Evolutionary conservation across 2,113 vertebrate genomes (phyloP).

Genomic region (Gobio gobio): DNA sequence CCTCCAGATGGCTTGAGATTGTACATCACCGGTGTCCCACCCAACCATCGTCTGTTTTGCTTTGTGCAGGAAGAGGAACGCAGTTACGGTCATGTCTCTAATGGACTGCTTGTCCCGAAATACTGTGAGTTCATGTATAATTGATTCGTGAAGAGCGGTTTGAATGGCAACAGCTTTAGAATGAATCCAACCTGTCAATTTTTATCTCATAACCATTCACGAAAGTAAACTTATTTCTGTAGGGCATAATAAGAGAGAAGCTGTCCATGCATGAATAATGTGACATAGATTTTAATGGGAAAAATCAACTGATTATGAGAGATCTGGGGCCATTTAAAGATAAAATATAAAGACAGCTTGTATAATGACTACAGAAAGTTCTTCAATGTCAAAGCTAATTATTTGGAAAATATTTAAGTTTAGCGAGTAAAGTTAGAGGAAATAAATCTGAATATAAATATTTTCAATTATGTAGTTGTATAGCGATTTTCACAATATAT

Average conservation of each 20-base stretch:
- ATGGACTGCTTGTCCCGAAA: constrained; percentile 42
- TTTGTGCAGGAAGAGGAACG: constrained; percentile 24
- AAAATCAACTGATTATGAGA: neutral
- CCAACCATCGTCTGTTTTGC: constrained; percentile 5
- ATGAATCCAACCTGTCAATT: constrained; percentile 2
- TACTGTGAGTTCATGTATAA: constrained; percentile 26
- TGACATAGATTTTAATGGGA: neutral
- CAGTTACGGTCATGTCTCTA: constrained; percentile 26
- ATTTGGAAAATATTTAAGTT: no score
- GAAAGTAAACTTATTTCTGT: neutral
- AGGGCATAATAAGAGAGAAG: constrained; percentile 12
- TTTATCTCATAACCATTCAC: constrained; percentile 7
- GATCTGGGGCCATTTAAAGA: neutral
- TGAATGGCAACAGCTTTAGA: neutral
- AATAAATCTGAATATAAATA: no score
- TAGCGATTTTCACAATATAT: no score
- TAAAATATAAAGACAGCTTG: neutral
- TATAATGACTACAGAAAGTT: neutral
- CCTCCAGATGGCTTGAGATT: constrained; percentile 61
- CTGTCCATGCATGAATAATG: neutral
- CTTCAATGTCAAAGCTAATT: neutral
- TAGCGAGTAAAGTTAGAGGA: no score
- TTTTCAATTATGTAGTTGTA: no score
- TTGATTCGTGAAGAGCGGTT: constrained; percentile 9
- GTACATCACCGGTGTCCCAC: constrained; percentile 55